phyloP scores from a whole-genome alignment of 2,888 invertebrate species.

The Ceraclea dissimilis region DNA sequence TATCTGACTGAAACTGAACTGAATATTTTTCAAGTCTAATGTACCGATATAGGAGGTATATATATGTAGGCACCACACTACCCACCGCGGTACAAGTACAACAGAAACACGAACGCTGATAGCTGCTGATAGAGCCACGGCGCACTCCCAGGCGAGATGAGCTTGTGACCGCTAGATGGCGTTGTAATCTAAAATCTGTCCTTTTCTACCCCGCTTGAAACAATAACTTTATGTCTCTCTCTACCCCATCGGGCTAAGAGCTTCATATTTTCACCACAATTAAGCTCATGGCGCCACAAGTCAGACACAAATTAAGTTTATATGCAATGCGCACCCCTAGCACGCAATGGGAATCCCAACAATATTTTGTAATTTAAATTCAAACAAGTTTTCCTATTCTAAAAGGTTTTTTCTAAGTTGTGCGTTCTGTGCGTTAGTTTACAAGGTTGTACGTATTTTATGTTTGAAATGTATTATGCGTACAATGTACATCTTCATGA shows the following conservation, averaged over 20 bases:
- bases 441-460: too few relatives aligned
- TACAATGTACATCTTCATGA: too few relatives aligned
- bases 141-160: not conserved
- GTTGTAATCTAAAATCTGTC: not conserved
- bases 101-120: not conserved
- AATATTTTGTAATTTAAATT: too few relatives aligned
- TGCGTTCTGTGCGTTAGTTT: too few relatives aligned
- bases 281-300: not conserved
- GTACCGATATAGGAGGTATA: not conserved
- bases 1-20: not conserved
- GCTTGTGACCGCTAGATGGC: not conserved
- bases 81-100: not conserved
- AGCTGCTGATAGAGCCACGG: constrained; percentile 3
- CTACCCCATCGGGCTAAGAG: not conserved
- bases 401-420: too few relatives aligned
- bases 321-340: not conserved
- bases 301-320: not conserved
- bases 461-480: too few relatives aligned
- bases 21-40: not conserved
- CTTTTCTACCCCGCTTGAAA: not conserved
- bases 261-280: not conserved
- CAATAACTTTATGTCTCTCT: not conserved
- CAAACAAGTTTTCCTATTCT: too few relatives aligned
- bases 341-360: not conserved
- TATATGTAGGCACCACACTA: not conserved